These are phyloP conservation scores for Habrosyne pyritoides DNA, from an alignment of 2,888 invertebrate species.

Conservation along the genomic window DNA sequence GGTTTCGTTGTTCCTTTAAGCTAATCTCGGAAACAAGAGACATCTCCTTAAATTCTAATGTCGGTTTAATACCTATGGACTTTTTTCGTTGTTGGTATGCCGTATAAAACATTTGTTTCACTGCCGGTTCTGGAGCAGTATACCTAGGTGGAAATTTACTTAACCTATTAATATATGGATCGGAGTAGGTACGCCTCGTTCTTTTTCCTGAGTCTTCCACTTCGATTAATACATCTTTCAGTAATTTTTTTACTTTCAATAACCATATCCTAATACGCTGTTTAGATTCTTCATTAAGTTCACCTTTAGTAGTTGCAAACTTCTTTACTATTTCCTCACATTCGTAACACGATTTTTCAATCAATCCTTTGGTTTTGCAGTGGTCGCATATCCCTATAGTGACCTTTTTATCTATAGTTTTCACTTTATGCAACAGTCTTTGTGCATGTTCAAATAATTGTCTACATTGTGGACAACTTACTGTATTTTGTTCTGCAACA, in stretches of 20 bases:
- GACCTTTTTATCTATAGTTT: conserved; percentile 40
- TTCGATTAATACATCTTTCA: conserved; percentile 22
- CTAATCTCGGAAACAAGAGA: not conserved
- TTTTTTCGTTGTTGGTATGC: not conserved
- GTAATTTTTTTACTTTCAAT: conserved; percentile 31
- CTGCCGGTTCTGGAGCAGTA: not conserved
- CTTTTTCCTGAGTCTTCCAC: conserved; percentile 10
- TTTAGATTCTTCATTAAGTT: conserved; percentile 36
- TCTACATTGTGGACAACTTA: conserved; percentile 60
- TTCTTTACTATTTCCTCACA: conserved; percentile 51
- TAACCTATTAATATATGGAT: conserved; percentile 20
- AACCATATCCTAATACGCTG: conserved; percentile 36
- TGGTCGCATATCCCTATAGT: conserved; percentile 58
- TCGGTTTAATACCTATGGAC: not conserved
- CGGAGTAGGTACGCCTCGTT: conserved; percentile 19
- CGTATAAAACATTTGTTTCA: conserved; percentile 10
- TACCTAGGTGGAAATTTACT: conserved; percentile 7
- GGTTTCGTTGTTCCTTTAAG: not conserved
- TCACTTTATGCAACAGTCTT: conserved; percentile 40
- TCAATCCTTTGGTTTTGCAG: conserved; percentile 40
- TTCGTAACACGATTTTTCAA: conserved; percentile 44
- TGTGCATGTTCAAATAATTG: conserved; percentile 48
- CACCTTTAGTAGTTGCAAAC: conserved; percentile 43
- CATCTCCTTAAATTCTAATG: not conserved
- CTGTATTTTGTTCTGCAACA: conserved; percentile 48